Evolutionary conservation across 92 coral and sea anemone genomes (phyloP), one percentile per base, ranked within the genome.

Genomic region (Montipora capitata): DNA sequence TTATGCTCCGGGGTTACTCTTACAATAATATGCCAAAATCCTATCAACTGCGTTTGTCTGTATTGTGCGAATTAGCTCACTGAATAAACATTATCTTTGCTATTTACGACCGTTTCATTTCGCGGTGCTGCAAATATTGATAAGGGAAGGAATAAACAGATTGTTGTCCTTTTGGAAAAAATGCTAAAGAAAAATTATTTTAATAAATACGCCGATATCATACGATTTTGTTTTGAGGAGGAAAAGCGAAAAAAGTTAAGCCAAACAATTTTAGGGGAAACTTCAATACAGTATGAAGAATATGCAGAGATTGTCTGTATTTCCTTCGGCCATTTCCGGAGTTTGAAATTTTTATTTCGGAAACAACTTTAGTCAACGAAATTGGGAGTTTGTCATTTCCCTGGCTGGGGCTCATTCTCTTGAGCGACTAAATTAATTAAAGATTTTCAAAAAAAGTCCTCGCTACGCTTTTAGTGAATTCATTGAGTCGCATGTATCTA

Each of bases 91-190:
- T 91, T 91, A 69, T 49, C 79, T 76, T 72, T 27, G 91, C 87
- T 91, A 81, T 91, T 91, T 91, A 85, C 82, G 86, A 82, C 70
- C 85, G 45, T 87, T 91, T 82, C 86, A 72, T 49, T 84, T 87
- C 68, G 8, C 40, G 68, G 82, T 82, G 94, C 81, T 82, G 88
- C 87, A 91, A 91, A 91, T 87, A 91, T 91, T 91, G 92, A 91
- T 87, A 39, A 52, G 66, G 72, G 59, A 56, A 52, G 71, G 89
- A 40, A 91, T 82, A 91, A 91, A 91, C 88, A 91, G 75, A 91
- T 82, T 16, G 59, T 41, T 56, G 10, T 54, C 10, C 10, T 54
- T 71, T 73, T 58, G 54, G 38, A 79, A 84, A 56, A 72, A 18
- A 72, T 84, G 88, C 43, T 76, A 66, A 65, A 84, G 88, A 78